Evolutionary conservation across 2,113 vertebrate species (phyloP), one percentile per base, ranked within the genome.

Genomic region (Balaenoptera acutorostrata): DNA sequence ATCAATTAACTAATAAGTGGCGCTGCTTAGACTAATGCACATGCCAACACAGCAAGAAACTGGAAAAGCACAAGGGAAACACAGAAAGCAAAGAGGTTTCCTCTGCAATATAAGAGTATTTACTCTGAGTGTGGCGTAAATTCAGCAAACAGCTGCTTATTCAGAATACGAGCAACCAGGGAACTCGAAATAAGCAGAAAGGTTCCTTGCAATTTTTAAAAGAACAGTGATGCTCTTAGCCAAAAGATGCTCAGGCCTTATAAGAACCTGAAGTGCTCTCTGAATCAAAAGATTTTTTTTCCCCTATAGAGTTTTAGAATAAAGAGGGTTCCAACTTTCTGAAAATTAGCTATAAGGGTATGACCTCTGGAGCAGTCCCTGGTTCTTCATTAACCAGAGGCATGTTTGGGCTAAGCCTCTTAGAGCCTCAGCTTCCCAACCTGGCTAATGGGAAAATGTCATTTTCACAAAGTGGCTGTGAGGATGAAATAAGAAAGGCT

Each of bases 1-100:
- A 84, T 85, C 88, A 74, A 77, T 93, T 95, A 96, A 96, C 95
- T 72, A 96, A 52, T 74, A 96, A 96, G 44, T 41, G 72, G 0
- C 0, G 3, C 57, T 61, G 49, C 61, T 78, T 41, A 29, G 46
- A 93, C 86, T 66, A 55, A 97, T 57, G 46, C 95, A 41, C 57
- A 82, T 63, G 77, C 81, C 88, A n/a, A 59, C 78, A 20, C 77
- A 80, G 88, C 64, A 57, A 69, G 91, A 92, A 77, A 63, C 66
- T 36, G 46, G 41, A 36, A 93, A 94, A 39, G 55, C 84, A 41
- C 49, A 8, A 12, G 78, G 93, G 82, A 69, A 78, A 86, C 0
- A 11, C 41, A 68, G 59, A 52, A 39, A 81, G 55, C 0, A 0
- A 39, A 92, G 33, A 80, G 94, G 66, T 66, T 31, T 68, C 52